phyloP scores from a whole-genome alignment of 2,888 invertebrate genomes.

The Latrodectus elegans region DNA sequence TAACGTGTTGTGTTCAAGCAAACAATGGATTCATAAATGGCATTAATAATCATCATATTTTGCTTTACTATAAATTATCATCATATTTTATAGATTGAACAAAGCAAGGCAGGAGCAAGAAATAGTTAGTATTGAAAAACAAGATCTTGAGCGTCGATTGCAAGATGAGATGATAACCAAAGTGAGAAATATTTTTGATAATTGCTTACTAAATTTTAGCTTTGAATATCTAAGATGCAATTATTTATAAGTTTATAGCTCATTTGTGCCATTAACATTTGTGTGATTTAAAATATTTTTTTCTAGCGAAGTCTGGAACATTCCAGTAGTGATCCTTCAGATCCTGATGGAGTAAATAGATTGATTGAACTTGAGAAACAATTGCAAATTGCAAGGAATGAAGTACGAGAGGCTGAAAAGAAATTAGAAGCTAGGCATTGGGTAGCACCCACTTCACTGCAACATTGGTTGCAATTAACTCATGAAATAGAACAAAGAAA shows the following conservation, averaged over 20 bases:
- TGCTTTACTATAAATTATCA: too few relatives aligned
- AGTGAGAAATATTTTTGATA: conserved; percentile 17
- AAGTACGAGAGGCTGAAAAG: conserved; percentile 88
- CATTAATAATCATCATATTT: too few relatives aligned
- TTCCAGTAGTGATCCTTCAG: conserved; percentile 5
- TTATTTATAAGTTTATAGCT: not conserved
- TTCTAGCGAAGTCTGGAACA: conserved; percentile 27
- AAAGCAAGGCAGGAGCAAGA: conserved; percentile 89
- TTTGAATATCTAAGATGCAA: not conserved
- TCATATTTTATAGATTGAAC: conserved; percentile 78
- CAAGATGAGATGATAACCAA: conserved; percentile 63
- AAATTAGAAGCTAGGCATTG: conserved; percentile 92
- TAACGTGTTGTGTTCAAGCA: not conserved
- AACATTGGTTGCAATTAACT: conserved; percentile 95
- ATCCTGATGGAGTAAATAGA: conserved; percentile 17
- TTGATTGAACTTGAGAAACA: conserved; percentile 71
- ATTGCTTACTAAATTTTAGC: not conserved
- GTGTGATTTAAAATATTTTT: not conserved
- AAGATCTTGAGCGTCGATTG: conserved; percentile 69
- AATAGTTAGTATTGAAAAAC: conserved; percentile 76
- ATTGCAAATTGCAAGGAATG: conserved; percentile 69
- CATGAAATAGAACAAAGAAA: conserved; percentile 95
- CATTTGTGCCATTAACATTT: not conserved
- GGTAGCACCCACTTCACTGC: conserved; percentile 90
- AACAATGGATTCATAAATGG: too few relatives aligned